These are phyloP conservation scores for Brachyistius frenatus DNA, from an alignment of 2,113 vertebrate genomes.

Conservation along the genomic window DNA sequence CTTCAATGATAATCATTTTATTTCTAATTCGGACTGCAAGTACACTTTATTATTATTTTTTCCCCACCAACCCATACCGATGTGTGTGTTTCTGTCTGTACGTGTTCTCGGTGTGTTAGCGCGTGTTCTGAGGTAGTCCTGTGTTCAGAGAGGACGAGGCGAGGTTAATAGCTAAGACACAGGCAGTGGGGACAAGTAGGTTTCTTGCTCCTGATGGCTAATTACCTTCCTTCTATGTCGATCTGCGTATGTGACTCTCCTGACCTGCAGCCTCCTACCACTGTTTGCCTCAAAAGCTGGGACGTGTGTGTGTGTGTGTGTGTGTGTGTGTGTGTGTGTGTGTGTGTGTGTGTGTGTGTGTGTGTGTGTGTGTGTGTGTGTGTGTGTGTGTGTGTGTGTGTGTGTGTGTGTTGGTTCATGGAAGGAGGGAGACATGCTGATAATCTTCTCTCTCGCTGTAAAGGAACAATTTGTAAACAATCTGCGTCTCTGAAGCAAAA, in stretches of 20 bases:
- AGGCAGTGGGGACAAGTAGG: neutral
- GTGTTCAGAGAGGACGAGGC: constrained; percentile 43
- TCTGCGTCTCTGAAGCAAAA: neutral
- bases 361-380: neutral
- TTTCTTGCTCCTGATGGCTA: constrained; percentile 28
- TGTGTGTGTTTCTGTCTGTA: neutral
- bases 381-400: neutral
- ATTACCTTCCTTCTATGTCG: constrained; percentile 8
- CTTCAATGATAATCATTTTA: neutral
- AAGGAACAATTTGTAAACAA: constrained; percentile 23
- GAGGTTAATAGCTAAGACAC: constrained; percentile 9
- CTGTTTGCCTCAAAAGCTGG: constrained; percentile 5
- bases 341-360: neutral
- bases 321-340: neutral
- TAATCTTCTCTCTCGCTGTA: constrained; percentile 3
- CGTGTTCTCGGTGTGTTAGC: neutral
- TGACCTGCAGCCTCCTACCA: constrained; percentile 20
- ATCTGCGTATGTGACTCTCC: neutral
- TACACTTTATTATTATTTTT: neutral
- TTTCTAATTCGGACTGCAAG: neutral
- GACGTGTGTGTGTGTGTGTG: neutral
- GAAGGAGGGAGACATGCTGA: neutral
- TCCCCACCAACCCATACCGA: too few species aligned
- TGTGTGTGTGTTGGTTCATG: constrained; percentile 15
- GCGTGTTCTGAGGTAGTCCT: constrained; percentile 80